Percentiles rank a stretch among this genome's conserved stretches.
Conservation (phyloP, 2,797 vertebrate species). For the Lithobates sylvaticus region DNA sequence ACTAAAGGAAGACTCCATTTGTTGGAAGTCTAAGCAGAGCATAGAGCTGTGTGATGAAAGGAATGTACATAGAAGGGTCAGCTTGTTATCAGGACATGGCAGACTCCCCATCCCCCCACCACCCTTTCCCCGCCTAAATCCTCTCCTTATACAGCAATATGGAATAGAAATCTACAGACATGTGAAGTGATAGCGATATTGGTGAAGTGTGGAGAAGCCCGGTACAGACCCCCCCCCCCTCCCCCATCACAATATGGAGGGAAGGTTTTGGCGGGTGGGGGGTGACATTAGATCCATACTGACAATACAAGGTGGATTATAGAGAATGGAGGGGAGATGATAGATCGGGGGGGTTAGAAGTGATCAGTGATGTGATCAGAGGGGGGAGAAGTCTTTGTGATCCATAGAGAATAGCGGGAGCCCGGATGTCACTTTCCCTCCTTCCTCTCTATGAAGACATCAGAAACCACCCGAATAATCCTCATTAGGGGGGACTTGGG, state of each 20-base stretch:
- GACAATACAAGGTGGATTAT: neutral
- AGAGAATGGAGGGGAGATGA: neutral
- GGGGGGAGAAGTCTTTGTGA: neutral
- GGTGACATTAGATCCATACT: neutral
- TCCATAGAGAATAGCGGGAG: neutral
- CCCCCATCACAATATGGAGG: slow-evolving; percentile 13
- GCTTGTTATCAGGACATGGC: neutral
- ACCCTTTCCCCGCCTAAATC: slow-evolving; percentile 24
- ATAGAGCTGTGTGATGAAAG: too few relatives aligned
- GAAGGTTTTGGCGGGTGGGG: slow-evolving; percentile 47
- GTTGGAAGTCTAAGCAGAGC: too few relatives aligned
- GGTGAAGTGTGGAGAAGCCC: neutral
- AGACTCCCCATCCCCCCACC: neutral
- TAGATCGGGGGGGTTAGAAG: neutral
- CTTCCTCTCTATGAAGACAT: neutral
- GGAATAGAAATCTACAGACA: too few relatives aligned
- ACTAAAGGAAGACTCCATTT: too few relatives aligned
- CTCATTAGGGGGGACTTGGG: too few relatives aligned
- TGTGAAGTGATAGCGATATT: too few relatives aligned
- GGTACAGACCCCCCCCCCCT: neutral
- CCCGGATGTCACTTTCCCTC: neutral
- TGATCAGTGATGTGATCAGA: neutral
- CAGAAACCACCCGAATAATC: too few relatives aligned
- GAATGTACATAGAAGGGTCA: too few relatives aligned
- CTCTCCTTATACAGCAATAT: too few relatives aligned